phyloP scores from a whole-genome alignment of 2,113 vertebrate genomes.

The Plecturocebus donacophilus region DNA sequence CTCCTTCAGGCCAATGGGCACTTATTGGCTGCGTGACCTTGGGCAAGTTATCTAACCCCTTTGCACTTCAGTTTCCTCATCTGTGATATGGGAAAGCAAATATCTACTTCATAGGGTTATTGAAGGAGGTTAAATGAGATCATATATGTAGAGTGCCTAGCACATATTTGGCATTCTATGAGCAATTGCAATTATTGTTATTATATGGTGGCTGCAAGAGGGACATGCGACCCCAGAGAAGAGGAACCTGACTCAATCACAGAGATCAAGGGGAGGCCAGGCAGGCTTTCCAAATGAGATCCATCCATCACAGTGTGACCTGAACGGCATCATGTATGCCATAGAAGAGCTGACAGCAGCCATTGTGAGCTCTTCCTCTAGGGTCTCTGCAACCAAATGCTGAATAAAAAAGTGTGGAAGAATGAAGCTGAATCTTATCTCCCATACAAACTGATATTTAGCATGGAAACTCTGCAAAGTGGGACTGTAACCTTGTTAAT shows the following conservation, averaged over 20 bases:
- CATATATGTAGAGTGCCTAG: neutral
- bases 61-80: neutral
- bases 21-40: neutral
- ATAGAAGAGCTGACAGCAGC: neutral
- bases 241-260: neutral
- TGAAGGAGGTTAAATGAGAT: neutral
- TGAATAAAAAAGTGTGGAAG: neutral
- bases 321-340: neutral
- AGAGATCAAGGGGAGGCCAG: neutral
- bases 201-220: neutral
- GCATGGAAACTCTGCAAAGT: neutral
- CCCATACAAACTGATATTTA: neutral
- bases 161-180: neutral
- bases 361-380: neutral
- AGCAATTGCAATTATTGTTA: neutral
- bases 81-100: neutral
- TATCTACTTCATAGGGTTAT: neutral
- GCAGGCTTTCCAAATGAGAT: neutral
- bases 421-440: neutral
- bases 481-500: neutral
- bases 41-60: neutral
- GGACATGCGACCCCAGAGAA: neutral
- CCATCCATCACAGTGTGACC: neutral
- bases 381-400: rapidly evolving
- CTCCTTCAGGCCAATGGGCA: neutral